Percentiles rank a stretch among this genome's conserved stretches.
Conservation (phyloP, 2,797 vertebrate species). For the Balearica regulorum region DNA sequence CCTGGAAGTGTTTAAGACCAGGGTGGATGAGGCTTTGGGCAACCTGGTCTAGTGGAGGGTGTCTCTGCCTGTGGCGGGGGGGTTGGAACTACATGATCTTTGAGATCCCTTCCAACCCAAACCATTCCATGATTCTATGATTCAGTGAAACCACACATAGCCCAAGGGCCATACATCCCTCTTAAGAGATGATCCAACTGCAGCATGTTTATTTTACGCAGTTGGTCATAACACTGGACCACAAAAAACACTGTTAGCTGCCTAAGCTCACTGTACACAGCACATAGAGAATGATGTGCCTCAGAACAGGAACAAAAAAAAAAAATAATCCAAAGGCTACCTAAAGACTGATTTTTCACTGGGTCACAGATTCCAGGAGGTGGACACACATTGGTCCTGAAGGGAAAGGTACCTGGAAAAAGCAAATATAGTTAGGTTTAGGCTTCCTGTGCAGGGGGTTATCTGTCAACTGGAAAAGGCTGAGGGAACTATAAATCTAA, state of each 20-base stretch:
- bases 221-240: neutral
- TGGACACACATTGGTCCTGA: neutral
- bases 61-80: too few species aligned
- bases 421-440: neutral
- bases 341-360: neutral
- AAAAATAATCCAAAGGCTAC: neutral
- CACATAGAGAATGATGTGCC: neutral
- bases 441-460: neutral
- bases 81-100: too few species aligned
- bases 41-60: too few species aligned
- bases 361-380: neutral
- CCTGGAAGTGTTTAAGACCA: too few species aligned
- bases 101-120: too few species aligned
- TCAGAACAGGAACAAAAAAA: neutral
- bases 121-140: too few species aligned
- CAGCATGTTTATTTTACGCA: neutral
- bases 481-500: neutral
- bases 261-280: neutral
- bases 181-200: neutral
- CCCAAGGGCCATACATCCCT: neutral
- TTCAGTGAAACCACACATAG: neutral
- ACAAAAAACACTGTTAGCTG: neutral
- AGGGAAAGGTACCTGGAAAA: neutral
- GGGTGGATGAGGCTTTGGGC: too few species aligned
- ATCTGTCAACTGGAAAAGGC: neutral